These are phyloP conservation scores for Drosophila lowei DNA, from an alignment of 1,140 invertebrate species.

Conservation along the genomic window DNA sequence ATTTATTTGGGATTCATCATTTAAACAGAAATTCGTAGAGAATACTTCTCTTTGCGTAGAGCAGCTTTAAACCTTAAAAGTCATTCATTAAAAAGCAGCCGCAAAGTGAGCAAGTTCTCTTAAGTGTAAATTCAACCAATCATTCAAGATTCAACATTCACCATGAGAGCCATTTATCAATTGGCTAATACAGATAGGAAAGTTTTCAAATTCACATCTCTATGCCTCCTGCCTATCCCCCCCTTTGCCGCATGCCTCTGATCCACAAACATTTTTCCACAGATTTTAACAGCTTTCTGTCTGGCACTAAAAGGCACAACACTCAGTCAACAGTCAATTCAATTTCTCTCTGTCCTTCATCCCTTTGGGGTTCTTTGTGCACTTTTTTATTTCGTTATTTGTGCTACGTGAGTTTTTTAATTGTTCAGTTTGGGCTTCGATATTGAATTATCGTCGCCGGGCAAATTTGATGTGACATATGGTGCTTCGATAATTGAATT, in stretches of 20 bases:
- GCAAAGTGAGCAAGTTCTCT: too few relatives aligned
- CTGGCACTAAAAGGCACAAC: slow-evolving; percentile 47
- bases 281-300: slow-evolving; percentile 12
- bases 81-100: too few relatives aligned
- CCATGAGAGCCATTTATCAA: too few relatives aligned
- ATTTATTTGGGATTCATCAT: too few relatives aligned
- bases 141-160: too few relatives aligned
- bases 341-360: slow-evolving; percentile 33
- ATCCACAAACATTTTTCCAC: not conserved
- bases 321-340: slow-evolving; percentile 46
- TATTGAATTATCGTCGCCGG: not conserved
- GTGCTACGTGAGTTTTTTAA: slow-evolving; percentile 50
- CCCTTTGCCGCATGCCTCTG: slow-evolving; percentile 5
- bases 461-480: slow-evolving; percentile 53
- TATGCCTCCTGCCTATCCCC: not conserved
- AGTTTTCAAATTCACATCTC: too few relatives aligned
- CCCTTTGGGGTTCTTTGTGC: not conserved
- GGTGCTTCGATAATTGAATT: slow-evolving; percentile 25
- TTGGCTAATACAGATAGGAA: too few relatives aligned
- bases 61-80: too few relatives aligned
- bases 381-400: slow-evolving; percentile 42
- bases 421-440: slow-evolving; percentile 29
- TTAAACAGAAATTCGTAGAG: too few relatives aligned
- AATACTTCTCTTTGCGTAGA: too few relatives aligned
- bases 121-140: too few relatives aligned